These are phyloP conservation scores for Cydia pomonella DNA, from an alignment of 1,140 invertebrate genomes.

Conservation along the genomic window DNA sequence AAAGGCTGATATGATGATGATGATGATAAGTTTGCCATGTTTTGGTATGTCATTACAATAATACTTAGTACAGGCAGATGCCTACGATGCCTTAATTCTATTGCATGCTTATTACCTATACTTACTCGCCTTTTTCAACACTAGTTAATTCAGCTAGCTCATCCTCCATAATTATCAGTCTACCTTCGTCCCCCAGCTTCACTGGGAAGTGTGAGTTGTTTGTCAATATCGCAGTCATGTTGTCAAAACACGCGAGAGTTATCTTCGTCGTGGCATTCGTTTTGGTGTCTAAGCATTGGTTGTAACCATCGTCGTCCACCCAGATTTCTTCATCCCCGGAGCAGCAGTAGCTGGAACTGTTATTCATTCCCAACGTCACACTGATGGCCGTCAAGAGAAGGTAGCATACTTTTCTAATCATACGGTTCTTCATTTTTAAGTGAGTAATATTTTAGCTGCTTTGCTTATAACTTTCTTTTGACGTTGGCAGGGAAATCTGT, in stretches of 20 bases:
- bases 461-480: not conserved
- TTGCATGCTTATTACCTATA: conserved; percentile 13
- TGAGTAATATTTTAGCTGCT: not conserved
- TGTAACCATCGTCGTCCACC: not conserved
- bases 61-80: no score
- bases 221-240: conserved; percentile 12
- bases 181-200: not conserved
- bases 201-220: conserved; percentile 13
- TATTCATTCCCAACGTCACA: not conserved
- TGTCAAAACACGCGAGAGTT: not conserved
- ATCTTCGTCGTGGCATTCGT: not conserved
- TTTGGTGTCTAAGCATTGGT: conserved; percentile 4
- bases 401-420: not conserved
- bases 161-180: conserved; percentile 1
- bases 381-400: not conserved
- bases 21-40: no score
- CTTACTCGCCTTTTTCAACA: not conserved
- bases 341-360: conserved; percentile 16
- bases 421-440: not conserved
- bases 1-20: no score
- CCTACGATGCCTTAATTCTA: not conserved
- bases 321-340: not conserved
- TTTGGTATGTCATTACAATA: no score
- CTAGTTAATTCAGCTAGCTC: not conserved
- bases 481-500: not conserved